Evolutionary conservation across 2,113 vertebrate genomes (phyloP).

Genomic region (Hirundichthys speculiger): DNA sequence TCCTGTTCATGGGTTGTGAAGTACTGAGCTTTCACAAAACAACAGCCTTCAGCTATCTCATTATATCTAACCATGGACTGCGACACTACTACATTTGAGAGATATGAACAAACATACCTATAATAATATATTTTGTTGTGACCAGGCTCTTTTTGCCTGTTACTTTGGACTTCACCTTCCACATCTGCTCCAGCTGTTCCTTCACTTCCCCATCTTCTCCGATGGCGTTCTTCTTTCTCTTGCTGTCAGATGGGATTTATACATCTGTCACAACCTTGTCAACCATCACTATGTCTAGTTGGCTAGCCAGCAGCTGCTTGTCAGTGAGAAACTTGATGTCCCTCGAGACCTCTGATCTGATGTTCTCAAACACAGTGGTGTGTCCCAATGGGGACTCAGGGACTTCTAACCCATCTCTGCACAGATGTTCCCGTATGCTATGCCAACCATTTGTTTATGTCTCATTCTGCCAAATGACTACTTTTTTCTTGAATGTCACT

Average conservation of each 20-base stretch:
- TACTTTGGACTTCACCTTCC: constrained; percentile 5
- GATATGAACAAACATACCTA: not conserved
- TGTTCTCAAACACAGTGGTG: constrained; percentile 15
- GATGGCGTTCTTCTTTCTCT: constrained; percentile 7
- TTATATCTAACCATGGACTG: too few species aligned
- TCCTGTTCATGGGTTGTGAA: too few species aligned
- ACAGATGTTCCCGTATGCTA: constrained; percentile 10
- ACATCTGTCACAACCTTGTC: constrained; percentile 32
- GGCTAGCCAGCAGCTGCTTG: constrained; percentile 32
- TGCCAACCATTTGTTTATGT: not conserved
- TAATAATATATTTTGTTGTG: not conserved
- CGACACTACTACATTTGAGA: not conserved
- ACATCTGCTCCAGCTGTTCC: constrained; percentile 8
- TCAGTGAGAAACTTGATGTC: constrained; percentile 30
- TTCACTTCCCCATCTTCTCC: constrained; percentile 3
- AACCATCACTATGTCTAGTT: constrained; percentile 15
- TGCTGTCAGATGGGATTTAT: constrained; percentile 15
- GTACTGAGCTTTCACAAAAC: too few species aligned
- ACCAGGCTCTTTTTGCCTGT: not conserved
- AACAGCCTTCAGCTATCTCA: too few species aligned
- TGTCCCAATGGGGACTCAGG: constrained; percentile 6
- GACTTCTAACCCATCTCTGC: constrained; percentile 6
- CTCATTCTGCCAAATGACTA: constrained; percentile 1
- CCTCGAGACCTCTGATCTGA: constrained; percentile 8
- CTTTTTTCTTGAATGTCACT: not conserved